A percentile compares a stretch with the other conserved stretches of the same genome.
Conservation (phyloP, 2,113 vertebrate genomes). For the Taxidea taxus region DNA sequence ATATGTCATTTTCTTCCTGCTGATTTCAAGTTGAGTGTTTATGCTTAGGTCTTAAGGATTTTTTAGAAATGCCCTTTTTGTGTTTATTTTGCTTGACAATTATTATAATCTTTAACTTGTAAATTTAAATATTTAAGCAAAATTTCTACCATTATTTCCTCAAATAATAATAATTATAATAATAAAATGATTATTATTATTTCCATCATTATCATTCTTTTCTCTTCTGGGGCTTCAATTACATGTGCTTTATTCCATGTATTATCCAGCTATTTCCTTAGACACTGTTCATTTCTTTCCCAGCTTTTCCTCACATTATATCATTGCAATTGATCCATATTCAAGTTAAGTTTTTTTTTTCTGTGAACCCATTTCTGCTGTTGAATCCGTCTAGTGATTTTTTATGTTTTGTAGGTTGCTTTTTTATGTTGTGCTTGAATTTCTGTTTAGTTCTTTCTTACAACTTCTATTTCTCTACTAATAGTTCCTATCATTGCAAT, state of each 20-base stretch:
- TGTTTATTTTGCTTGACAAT: background rate
- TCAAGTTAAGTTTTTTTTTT: background rate
- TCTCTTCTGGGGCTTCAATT: background rate
- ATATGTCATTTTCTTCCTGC: background rate
- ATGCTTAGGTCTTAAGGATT: background rate
- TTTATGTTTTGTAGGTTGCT: background rate
- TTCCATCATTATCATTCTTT: background rate
- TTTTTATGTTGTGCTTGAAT: background rate
- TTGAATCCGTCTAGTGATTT: background rate
- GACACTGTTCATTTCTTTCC: background rate
- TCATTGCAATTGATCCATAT: background rate
- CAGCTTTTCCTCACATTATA: background rate
- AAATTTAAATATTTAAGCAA: background rate
- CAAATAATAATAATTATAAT: too few species aligned
- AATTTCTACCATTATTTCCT: background rate
- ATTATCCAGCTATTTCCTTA: background rate
- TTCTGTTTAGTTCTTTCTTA: background rate
- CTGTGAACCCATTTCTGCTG: background rate
- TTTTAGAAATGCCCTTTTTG: background rate
- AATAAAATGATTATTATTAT: background rate
- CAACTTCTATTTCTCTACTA: background rate
- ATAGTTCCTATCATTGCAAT: background rate
- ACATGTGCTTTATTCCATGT: background rate
- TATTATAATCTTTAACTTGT: background rate
- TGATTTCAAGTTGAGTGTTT: background rate